Evolutionary conservation across 2,888 invertebrate genomes (phyloP).

Genomic region (Beris morrisii): DNA sequence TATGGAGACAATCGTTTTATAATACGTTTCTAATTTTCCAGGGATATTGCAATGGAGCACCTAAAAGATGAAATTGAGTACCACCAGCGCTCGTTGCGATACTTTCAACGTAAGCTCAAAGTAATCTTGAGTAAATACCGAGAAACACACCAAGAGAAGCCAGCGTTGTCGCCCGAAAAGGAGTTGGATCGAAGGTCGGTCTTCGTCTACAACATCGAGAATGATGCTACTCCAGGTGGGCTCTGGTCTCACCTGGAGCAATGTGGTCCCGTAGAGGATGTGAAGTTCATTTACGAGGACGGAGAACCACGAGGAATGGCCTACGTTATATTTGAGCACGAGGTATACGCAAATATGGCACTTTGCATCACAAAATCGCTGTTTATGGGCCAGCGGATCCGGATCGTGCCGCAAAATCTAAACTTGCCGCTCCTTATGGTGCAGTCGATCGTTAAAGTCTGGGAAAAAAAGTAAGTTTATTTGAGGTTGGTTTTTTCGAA

Average conservation of each 20-base stretch:
- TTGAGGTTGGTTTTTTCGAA: neutral
- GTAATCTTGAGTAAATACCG: no score
- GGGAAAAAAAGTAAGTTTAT: slow-evolving; percentile 21
- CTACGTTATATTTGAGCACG: slow-evolving; percentile 20
- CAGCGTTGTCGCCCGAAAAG: neutral
- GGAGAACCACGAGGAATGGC: neutral
- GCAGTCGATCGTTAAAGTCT: slow-evolving; percentile 12
- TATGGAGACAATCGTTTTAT: no score
- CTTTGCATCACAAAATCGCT: slow-evolving; percentile 19
- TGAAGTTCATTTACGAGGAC: neutral
- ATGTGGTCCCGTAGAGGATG: slow-evolving; percentile 12
- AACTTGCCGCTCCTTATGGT: slow-evolving; percentile 1
- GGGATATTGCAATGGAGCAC: no score
- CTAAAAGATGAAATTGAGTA: no score
- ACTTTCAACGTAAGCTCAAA: no score
- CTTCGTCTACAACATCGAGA: slow-evolving; percentile 21
- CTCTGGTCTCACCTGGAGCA: slow-evolving; percentile 15
- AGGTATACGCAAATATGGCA: slow-evolving; percentile 23
- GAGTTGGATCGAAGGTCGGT: slow-evolving; percentile 9
- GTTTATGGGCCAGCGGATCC: slow-evolving; percentile 20
- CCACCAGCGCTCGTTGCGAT: no score
- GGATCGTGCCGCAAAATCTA: slow-evolving; percentile 15
- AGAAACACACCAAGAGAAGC: no score
- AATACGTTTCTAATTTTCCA: no score
- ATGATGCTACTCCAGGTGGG: neutral